phyloP scores from a whole-genome alignment of 2,113 vertebrate species.

The Peromyscus polionotus region DNA sequence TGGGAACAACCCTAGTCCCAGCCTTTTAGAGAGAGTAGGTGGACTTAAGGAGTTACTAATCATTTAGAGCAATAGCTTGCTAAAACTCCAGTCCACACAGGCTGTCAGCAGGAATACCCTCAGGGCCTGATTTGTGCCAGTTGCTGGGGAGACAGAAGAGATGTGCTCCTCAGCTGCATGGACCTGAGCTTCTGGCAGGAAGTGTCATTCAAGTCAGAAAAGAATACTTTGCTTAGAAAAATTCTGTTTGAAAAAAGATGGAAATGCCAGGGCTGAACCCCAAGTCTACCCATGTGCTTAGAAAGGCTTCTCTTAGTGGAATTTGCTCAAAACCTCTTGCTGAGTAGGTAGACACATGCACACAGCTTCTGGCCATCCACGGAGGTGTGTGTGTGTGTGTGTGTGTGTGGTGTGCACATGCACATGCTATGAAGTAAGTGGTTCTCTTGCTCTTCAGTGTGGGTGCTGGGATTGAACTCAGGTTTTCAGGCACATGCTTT shows the following conservation, averaged over 20 bases:
- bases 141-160: background rate
- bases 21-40: background rate
- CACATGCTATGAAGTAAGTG: background rate
- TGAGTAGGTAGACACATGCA: background rate
- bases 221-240: slow-evolving; percentile 12
- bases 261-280: background rate
- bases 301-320: background rate
- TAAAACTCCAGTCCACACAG: background rate
- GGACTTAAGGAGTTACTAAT: background rate
- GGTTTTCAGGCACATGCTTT: background rate
- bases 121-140: background rate
- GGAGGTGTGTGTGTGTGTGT: background rate
- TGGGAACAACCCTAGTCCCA: background rate
- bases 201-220: slow-evolving; percentile 3
- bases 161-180: background rate
- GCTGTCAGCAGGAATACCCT: background rate
- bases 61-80: background rate
- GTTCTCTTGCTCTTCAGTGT: background rate
- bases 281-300: background rate
- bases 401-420: background rate
- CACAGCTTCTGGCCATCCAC: background rate
- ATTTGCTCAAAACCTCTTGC: background rate
- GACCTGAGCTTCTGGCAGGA: slow-evolving; percentile 7
- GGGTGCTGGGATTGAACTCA: background rate
- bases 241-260: background rate